Conservation (phyloP, 2,113 vertebrate species). For the Scophthalmus maximus region DNA sequence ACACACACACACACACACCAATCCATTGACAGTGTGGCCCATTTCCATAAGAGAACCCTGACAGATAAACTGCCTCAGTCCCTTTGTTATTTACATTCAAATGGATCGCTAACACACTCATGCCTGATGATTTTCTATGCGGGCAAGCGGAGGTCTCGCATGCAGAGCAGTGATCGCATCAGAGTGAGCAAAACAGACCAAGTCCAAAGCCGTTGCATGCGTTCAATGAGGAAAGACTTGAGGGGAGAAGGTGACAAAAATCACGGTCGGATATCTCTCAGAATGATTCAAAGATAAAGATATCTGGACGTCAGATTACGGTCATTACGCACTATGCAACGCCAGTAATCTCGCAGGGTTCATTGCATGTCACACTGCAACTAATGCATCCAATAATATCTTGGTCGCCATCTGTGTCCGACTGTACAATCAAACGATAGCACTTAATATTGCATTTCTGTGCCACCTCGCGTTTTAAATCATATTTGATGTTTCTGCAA, state of each 20-base stretch:
- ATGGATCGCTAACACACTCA: not conserved
- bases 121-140: not conserved
- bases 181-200: no score
- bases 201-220: no score
- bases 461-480: no score
- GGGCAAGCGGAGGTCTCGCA: not conserved
- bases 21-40: constrained; percentile 13
- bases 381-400: not conserved
- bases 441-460: no score
- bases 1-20: not conserved
- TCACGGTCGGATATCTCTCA: no score
- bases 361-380: not conserved
- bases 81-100: constrained; percentile 20
- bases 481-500: no score
- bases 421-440: no score
- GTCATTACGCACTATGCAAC: not conserved
- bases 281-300: not conserved
- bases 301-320: not conserved
- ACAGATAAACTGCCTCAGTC: constrained; percentile 8
- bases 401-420: not conserved
- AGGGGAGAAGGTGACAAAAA: not conserved
- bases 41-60: constrained; percentile 1
- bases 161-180: not conserved
- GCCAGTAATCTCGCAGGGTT: not conserved
- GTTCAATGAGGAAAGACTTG: not conserved